These are phyloP conservation scores for Dinoponera quadriceps DNA, from an alignment of 1,140 invertebrate species.

Conservation along the genomic window DNA sequence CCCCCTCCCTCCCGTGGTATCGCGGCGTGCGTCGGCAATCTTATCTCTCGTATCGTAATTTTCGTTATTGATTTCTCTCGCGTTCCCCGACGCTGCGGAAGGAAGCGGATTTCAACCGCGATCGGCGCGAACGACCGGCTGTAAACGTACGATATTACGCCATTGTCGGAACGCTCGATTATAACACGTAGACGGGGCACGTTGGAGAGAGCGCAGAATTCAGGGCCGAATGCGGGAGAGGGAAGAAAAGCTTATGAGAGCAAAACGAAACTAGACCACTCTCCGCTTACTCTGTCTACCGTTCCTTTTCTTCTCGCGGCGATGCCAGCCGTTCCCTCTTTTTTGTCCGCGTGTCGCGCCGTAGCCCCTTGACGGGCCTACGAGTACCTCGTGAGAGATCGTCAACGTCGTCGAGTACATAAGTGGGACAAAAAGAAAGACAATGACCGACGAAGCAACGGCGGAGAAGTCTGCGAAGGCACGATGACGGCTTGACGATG, in stretches of 20 bases:
- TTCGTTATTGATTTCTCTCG: too few relatives aligned
- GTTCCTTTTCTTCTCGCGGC: slow-evolving; percentile 44
- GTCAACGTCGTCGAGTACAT: slow-evolving; percentile 57
- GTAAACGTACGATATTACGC: background rate
- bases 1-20: too few relatives aligned
- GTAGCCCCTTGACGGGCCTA: slow-evolving; percentile 45
- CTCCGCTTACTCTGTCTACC: slow-evolving; percentile 56
- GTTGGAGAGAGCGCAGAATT: background rate
- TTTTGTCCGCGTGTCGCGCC: slow-evolving; percentile 57
- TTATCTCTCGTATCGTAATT: too few relatives aligned
- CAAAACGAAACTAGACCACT: slow-evolving; percentile 64
- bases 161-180: background rate
- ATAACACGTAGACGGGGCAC: background rate
- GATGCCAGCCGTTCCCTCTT: slow-evolving; percentile 36
- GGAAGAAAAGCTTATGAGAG: background rate
- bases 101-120: too few relatives aligned
- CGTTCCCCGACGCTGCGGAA: too few relatives aligned
- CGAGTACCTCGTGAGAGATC: slow-evolving; percentile 67
- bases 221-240: background rate
- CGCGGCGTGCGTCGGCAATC: too few relatives aligned
- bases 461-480: background rate
- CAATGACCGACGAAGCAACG: slow-evolving; percentile 24
- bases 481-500: slow-evolving; percentile 20
- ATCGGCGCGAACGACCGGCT: background rate
- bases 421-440: slow-evolving; percentile 33